A percentile compares a stretch with the other conserved stretches of the same genome.
phyloP scores from a whole-genome alignment of 2,797 vertebrate genomes.

The Poecile montanus region DNA sequence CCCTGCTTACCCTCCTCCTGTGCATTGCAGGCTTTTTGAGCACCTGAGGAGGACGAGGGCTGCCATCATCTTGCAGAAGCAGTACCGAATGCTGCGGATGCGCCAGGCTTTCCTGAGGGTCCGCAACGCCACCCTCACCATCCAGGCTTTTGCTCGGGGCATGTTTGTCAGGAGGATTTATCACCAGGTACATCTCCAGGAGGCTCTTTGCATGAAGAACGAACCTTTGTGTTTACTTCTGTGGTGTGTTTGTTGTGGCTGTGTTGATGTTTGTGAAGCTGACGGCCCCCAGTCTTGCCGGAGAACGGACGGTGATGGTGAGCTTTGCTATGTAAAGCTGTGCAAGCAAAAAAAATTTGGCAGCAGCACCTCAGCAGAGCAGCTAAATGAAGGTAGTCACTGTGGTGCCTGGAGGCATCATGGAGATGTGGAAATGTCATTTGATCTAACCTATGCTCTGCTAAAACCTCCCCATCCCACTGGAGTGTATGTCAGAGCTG shows the following conservation, averaged over 20 bases:
- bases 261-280: neutral
- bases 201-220: neutral
- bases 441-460: neutral
- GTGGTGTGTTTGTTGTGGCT: neutral
- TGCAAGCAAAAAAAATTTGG: neutral
- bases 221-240: neutral
- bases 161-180: slow-evolving; percentile 87
- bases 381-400: neutral
- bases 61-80: slow-evolving; percentile 87
- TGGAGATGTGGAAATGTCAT: slow-evolving; percentile 19
- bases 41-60: slow-evolving; percentile 83
- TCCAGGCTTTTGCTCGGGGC: slow-evolving; percentile 89
- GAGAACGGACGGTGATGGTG: rapidly evolving
- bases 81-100: slow-evolving; percentile 86
- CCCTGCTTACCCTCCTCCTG: neutral
- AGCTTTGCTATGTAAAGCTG: neutral
- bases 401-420: neutral
- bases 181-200: slow-evolving; percentile 78
- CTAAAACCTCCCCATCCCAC: neutral
- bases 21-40: slow-evolving; percentile 78
- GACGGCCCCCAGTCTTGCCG: neutral
- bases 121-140: slow-evolving; percentile 77
- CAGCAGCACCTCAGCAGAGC: neutral
- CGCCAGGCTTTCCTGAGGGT: slow-evolving; percentile 75
- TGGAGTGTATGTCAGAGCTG: neutral